Conservation (phyloP, 2,888 invertebrate species). For the Serrognathus titanus region DNA sequence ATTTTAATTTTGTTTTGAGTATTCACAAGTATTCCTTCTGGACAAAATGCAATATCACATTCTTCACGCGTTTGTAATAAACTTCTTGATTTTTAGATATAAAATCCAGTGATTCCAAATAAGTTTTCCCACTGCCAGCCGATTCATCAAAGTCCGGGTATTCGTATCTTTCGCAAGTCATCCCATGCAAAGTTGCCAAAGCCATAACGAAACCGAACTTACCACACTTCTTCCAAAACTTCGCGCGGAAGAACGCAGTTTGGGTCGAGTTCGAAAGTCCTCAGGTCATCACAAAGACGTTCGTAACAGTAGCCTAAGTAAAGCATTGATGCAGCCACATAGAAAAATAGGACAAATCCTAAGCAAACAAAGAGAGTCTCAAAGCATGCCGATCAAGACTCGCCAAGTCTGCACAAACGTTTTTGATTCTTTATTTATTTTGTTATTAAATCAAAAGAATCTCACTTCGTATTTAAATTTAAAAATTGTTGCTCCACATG, state of each 20-base stretch:
- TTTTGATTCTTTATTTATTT: background rate
- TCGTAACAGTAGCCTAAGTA: slow-evolving; percentile 7
- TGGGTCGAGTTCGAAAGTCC: slow-evolving; percentile 3
- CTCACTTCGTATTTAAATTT: slow-evolving; percentile 11
- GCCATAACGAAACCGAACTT: slow-evolving; percentile 12
- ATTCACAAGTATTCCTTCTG: background rate
- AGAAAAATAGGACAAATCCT: slow-evolving; percentile 11
- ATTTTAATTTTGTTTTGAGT: too few relatives aligned
- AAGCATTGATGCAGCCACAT: background rate
- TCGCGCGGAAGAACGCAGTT: background rate
- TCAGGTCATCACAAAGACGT: background rate
- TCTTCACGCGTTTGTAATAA: slow-evolving; percentile 5
- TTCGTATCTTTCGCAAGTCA: slow-evolving; percentile 7
- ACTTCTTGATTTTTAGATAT: slow-evolving; percentile 5
- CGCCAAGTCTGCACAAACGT: background rate
- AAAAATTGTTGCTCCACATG: slow-evolving; percentile 13
- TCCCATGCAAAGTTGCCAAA: slow-evolving; percentile 1
- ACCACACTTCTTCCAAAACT: slow-evolving; percentile 4
- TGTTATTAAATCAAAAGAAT: background rate
- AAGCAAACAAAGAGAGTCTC: slow-evolving; percentile 4
- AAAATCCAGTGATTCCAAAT: slow-evolving; percentile 10
- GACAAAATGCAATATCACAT: slow-evolving; percentile 10
- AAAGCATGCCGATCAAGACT: slow-evolving; percentile 5
- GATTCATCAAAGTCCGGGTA: slow-evolving; percentile 7
- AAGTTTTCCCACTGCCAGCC: background rate